Conservation (phyloP, 2,113 vertebrate species). For the Theristicus caerulescens region DNA sequence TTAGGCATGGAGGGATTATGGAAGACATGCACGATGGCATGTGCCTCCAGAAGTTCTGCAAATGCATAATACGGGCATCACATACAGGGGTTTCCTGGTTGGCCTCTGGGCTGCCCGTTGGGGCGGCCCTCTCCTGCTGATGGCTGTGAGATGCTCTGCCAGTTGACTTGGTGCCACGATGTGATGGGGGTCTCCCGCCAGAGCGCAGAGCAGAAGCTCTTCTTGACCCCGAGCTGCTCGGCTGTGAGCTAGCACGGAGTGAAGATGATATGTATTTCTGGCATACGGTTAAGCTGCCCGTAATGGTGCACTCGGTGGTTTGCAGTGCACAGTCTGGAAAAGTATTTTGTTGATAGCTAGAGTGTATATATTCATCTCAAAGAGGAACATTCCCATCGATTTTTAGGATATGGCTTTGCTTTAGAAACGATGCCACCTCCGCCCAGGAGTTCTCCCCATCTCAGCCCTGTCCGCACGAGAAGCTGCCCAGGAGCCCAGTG, state of each 20-base stretch:
- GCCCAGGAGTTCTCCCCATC: neutral
- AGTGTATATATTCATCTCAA: too few species aligned
- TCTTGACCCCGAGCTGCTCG: neutral
- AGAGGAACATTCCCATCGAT: neutral
- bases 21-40: accelerated
- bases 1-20: neutral
- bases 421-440: neutral
- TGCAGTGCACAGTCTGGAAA: neutral
- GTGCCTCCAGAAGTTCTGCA: neutral
- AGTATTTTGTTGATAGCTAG: neutral
- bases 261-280: accelerated
- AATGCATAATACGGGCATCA: accelerated
- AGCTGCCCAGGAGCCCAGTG: too few species aligned
- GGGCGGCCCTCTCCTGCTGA: neutral
- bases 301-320: accelerated
- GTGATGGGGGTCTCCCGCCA: accelerated
- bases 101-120: too few species aligned
- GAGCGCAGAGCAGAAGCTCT: too few species aligned
- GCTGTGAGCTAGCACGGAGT: neutral
- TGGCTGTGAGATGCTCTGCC: neutral
- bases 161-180: neutral
- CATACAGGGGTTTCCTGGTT: accelerated
- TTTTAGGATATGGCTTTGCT: neutral
- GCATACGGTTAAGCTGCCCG: neutral
- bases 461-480: neutral